phyloP scores from a whole-genome alignment of 2,113 vertebrate species.

The Chionis minor region DNA sequence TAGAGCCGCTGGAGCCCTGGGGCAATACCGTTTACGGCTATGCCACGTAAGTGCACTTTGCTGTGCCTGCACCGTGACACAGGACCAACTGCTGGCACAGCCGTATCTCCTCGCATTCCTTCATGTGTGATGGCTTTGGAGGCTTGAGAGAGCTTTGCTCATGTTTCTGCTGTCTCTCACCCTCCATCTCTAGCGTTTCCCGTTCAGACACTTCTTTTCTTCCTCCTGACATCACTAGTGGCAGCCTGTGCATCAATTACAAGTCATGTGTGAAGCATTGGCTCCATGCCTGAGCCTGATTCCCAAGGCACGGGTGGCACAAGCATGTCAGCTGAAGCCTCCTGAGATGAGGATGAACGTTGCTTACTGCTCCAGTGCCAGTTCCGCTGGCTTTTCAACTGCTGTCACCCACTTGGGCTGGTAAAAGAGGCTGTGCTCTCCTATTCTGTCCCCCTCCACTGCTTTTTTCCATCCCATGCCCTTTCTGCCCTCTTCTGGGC shows the following conservation, averaged over 20 bases:
- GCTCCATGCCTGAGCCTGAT: background rate
- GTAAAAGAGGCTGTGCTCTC: background rate
- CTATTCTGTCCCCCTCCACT: background rate
- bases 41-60: slow-evolving; percentile 79
- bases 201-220: background rate
- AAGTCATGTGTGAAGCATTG: background rate
- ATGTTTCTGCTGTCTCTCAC: background rate
- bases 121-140: background rate
- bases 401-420: background rate
- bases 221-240: background rate
- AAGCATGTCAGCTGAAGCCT: background rate
- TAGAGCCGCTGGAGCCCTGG: slow-evolving; percentile 78
- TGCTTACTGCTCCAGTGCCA: background rate
- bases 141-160: background rate
- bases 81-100: background rate
- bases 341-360: background rate
- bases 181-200: background rate
- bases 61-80: accelerated
- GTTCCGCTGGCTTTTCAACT: background rate
- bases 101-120: background rate
- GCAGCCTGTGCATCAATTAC: background rate
- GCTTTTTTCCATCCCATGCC: background rate
- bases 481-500: background rate
- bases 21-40: slow-evolving; percentile 90
- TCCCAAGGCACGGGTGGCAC: background rate